These are phyloP conservation scores for Scomber scombrus DNA, from an alignment of 2,113 vertebrate species.

Conservation along the genomic window DNA sequence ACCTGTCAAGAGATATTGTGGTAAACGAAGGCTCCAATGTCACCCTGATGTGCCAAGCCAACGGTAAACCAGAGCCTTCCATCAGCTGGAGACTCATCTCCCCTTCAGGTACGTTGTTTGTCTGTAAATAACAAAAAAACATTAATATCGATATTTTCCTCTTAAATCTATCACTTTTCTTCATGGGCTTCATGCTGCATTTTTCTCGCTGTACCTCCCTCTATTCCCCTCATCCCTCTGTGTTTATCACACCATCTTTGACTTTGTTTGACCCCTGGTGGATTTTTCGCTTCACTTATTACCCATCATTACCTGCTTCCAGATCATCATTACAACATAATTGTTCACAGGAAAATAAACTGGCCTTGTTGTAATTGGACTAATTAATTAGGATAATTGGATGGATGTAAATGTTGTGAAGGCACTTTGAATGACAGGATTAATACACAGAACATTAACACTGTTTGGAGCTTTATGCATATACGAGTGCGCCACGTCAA, in stretches of 20 bases:
- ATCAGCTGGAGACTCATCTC: constrained; percentile 85
- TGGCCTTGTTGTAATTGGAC: constrained; percentile 62
- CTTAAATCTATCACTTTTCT: neutral
- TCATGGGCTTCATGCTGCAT: neutral
- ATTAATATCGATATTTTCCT: neutral
- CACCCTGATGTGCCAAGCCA: constrained; percentile 86
- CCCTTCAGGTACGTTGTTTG: constrained; percentile 74
- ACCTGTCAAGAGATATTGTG: constrained; percentile 81
- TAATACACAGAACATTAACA: constrained; percentile 40
- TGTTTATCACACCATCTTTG: constrained; percentile 53
- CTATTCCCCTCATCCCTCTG: constrained; percentile 1
- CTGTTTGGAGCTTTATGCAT: constrained; percentile 19
- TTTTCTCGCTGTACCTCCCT: neutral
- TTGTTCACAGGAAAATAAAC: constrained; percentile 64
- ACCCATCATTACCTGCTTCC: constrained; percentile 67
- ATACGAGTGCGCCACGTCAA: neutral
- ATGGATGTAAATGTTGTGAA: constrained; percentile 68
- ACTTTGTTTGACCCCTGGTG: constrained; percentile 63
- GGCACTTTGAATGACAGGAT: constrained; percentile 61
- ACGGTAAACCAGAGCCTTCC: constrained; percentile 85
- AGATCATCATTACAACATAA: constrained; percentile 65
- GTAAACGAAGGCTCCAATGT: constrained; percentile 87
- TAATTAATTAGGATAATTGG: constrained; percentile 77
- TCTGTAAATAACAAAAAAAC: neutral
- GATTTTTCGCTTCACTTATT: constrained; percentile 57